phyloP scores from a whole-genome alignment of 2,888 invertebrate species.

The Patella caerulea region DNA sequence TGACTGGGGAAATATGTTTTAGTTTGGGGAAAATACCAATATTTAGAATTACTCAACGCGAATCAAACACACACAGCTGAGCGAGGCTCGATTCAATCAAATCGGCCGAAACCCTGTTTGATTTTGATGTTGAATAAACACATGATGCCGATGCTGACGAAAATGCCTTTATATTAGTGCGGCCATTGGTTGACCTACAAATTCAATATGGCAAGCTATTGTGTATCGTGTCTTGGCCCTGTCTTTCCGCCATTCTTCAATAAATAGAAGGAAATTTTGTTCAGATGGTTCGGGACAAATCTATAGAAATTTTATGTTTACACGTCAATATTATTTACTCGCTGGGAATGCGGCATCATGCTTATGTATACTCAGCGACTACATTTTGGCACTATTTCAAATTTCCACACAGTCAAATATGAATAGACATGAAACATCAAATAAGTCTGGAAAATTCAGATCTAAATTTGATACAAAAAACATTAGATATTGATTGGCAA shows the following conservation, averaged over 20 bases:
- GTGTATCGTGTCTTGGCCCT: conserved; percentile 22
- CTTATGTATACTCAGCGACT: too few relatives aligned
- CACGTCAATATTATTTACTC: not conserved
- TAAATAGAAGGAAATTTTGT: not conserved
- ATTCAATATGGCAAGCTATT: conserved; percentile 26
- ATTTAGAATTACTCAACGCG: conserved; percentile 38
- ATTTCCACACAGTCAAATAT: too few relatives aligned
- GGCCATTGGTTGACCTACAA: conserved; percentile 30
- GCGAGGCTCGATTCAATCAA: conserved; percentile 36
- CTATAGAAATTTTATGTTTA: conserved; percentile 4
- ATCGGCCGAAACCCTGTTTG: conserved; percentile 32
- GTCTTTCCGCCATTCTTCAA: conserved; percentile 6
- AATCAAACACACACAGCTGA: conserved; percentile 21
- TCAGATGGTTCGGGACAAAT: not conserved
- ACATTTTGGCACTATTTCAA: too few relatives aligned
- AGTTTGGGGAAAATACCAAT: conserved; percentile 42
- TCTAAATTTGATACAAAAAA: too few relatives aligned
- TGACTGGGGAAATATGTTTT: conserved; percentile 43
- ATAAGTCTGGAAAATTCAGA: too few relatives aligned
- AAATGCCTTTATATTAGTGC: conserved; percentile 28
- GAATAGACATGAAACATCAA: too few relatives aligned
- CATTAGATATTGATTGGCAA: too few relatives aligned
- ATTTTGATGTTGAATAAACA: conserved; percentile 35
- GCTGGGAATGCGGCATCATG: too few relatives aligned
- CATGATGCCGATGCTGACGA: conserved; percentile 26